These are phyloP conservation scores for Cacatua alba DNA, from an alignment of 2,113 vertebrate genomes.

Conservation along the genomic window DNA sequence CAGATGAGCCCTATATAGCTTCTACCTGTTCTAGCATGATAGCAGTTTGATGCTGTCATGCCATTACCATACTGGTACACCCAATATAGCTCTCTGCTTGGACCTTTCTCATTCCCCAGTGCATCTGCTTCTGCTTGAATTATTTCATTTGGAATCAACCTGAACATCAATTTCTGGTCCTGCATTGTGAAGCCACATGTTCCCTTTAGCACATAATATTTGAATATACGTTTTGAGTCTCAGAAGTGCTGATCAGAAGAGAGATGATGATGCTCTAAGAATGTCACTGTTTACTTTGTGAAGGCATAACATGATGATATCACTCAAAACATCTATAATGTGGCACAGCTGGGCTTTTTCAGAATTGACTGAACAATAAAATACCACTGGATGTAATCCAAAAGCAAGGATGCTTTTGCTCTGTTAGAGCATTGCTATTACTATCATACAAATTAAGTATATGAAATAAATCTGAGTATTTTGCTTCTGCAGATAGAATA, in stretches of 20 bases:
- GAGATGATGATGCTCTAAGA: background rate
- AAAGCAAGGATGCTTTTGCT: background rate
- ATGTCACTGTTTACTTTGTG: background rate
- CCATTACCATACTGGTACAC: fast-evolving
- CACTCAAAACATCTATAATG: background rate
- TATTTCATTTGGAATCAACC: background rate
- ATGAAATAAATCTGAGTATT: background rate
- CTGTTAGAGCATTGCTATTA: background rate
- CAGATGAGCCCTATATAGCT: background rate
- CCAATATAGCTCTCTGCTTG: background rate
- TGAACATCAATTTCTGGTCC: background rate
- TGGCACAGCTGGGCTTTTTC: background rate
- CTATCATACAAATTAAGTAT: background rate
- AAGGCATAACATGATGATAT: background rate
- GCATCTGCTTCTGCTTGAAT: background rate
- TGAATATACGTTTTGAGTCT: background rate
- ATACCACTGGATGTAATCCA: background rate
- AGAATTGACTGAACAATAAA: background rate
- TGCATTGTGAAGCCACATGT: background rate
- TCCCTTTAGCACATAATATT: background rate
- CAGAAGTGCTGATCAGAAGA: background rate
- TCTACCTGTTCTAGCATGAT: background rate
- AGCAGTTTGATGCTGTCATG: background rate
- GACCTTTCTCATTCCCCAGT: background rate
- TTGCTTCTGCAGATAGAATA: background rate